phyloP scores from a whole-genome alignment of 2,888 invertebrate genomes.

The Diplolepis rosae region DNA sequence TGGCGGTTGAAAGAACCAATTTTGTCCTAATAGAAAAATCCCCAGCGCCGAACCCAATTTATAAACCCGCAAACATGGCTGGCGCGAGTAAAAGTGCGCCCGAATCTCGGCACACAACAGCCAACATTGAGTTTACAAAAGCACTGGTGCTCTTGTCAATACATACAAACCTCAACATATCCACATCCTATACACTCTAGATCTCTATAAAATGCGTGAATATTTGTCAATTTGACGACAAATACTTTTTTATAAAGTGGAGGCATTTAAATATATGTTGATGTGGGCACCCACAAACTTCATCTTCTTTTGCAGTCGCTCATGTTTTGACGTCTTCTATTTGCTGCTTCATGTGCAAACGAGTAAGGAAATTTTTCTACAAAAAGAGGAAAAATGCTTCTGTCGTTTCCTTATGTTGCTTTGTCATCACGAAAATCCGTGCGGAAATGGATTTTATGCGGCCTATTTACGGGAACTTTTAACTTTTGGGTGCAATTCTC shows the following conservation, averaged over 20 bases:
- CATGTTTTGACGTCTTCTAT: neutral
- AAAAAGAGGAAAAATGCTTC: neutral
- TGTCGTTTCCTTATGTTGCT: neutral
- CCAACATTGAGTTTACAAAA: slow-evolving; percentile 43
- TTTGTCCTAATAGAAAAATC: slow-evolving; percentile 74
- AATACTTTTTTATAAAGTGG: neutral
- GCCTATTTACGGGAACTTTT: too few species aligned
- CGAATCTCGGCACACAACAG: slow-evolving; percentile 40
- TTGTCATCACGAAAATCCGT: neutral
- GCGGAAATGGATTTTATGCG: too few species aligned
- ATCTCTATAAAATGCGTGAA: neutral
- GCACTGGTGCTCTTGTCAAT: slow-evolving; percentile 13
- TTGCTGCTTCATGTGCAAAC: neutral
- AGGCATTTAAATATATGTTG: slow-evolving; percentile 6
- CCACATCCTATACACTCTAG: neutral
- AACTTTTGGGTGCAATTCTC: too few species aligned
- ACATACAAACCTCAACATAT: neutral
- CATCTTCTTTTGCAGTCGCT: neutral
- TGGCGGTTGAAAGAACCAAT: slow-evolving; percentile 74
- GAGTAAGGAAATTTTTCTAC: neutral
- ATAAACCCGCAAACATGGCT: slow-evolving; percentile 74
- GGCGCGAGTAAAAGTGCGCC: slow-evolving; percentile 53
- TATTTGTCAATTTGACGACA: neutral
- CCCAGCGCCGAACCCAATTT: slow-evolving; percentile 73
- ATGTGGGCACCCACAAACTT: neutral